A percentile compares a stretch with the other conserved stretches of the same genome.
phyloP scores from a whole-genome alignment of 2,888 invertebrate species.

The Tubulanus polymorphus region DNA sequence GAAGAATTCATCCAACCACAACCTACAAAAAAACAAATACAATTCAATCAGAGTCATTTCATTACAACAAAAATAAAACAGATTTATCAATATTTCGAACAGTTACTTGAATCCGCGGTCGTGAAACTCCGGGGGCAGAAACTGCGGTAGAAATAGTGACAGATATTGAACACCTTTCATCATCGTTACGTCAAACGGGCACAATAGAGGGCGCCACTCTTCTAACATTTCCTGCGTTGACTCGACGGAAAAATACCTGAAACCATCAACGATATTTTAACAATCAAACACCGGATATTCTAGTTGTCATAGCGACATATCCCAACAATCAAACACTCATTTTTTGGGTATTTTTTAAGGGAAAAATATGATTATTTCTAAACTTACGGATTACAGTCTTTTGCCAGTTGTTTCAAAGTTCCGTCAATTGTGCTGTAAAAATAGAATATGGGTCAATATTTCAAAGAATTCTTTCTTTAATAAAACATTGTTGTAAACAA shows the following conservation, averaged over 20 bases:
- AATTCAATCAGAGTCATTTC: constrained; percentile 1
- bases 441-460: constrained; percentile 4
- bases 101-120: constrained; percentile 60
- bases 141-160: constrained; percentile 73
- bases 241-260: constrained; percentile 51
- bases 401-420: constrained; percentile 47
- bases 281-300: neutral
- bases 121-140: constrained; percentile 60
- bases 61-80: constrained; percentile 2
- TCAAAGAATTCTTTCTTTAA: neutral
- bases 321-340: no score
- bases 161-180: constrained; percentile 57
- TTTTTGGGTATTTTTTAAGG: no score
- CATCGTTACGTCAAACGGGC: constrained; percentile 63
- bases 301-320: no score
- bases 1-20: constrained; percentile 79
- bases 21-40: constrained; percentile 50
- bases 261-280: constrained; percentile 2
- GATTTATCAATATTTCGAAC: neutral
- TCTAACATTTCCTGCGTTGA: constrained; percentile 83
- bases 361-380: no score
- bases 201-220: constrained; percentile 74
- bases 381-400: constrained; percentile 47
- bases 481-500: neutral
- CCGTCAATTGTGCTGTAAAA: constrained; percentile 51